Percentiles rank a stretch among this genome's conserved stretches.
phyloP scores from a whole-genome alignment of 2,888 invertebrate species.

The Amiota mariae region DNA sequence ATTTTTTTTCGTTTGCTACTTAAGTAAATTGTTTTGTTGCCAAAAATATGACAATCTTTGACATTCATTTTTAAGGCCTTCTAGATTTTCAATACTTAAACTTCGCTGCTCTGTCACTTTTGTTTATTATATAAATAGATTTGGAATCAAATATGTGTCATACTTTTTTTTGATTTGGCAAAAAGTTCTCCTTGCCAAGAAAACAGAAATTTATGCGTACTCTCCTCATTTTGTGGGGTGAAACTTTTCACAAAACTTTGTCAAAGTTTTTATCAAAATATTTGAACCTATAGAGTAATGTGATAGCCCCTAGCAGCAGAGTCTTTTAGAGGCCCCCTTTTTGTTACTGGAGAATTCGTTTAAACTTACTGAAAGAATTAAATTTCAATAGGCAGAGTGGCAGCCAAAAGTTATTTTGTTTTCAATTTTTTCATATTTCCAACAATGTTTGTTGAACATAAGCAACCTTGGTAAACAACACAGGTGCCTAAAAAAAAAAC shows the following conservation, averaged over 20 bases:
- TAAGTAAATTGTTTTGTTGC: too few relatives aligned
- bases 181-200: background rate
- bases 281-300: constrained; percentile 13
- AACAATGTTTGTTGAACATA: background rate
- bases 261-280: constrained; percentile 20
- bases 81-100: background rate
- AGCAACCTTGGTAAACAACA: constrained; percentile 1
- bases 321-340: too few relatives aligned
- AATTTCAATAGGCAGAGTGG: constrained; percentile 9
- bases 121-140: too few relatives aligned
- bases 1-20: background rate
- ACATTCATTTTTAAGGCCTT: too few relatives aligned
- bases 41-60: too few relatives aligned
- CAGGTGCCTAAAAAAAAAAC: background rate
- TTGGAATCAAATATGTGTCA: too few relatives aligned
- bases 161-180: background rate
- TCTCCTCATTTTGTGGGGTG: background rate
- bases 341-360: too few relatives aligned
- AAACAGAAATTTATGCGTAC: background rate
- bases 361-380: background rate
- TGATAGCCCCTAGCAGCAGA: too few relatives aligned
- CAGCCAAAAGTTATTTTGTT: background rate
- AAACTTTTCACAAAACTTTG: background rate
- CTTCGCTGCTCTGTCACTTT: too few relatives aligned
- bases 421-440: background rate